Percentiles rank a stretch among this genome's conserved stretches.
These are phyloP conservation scores for Orchestia grillus DNA, from an alignment of 1,140 invertebrate species.

Conservation along the genomic window DNA sequence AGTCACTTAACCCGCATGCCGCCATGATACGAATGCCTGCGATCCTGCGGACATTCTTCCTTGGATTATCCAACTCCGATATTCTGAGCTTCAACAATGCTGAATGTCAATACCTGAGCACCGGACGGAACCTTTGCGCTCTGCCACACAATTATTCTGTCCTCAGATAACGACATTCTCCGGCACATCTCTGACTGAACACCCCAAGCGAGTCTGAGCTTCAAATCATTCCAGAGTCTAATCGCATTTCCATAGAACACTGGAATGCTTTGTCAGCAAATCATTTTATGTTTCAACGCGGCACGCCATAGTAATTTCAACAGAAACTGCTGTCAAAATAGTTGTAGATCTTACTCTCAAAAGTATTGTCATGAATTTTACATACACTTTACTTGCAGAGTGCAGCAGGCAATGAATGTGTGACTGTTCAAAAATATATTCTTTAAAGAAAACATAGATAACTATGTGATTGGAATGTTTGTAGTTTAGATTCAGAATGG, in stretches of 20 bases:
- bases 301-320: background rate
- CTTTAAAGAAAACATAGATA: background rate
- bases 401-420: background rate
- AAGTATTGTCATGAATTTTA: background rate
- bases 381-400: background rate
- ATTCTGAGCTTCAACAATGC: slow-evolving; percentile 3
- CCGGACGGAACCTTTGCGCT: background rate
- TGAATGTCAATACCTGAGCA: background rate
- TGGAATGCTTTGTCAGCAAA: background rate
- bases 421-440: background rate
- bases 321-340: background rate
- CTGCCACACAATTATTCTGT: background rate
- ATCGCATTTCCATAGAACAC: background rate
- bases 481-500: too few relatives aligned
- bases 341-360: background rate
- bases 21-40: background rate
- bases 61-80: slow-evolving; percentile 2
- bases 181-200: background rate
- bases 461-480: too few relatives aligned
- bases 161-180: background rate
- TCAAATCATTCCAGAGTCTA: background rate
- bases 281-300: background rate
- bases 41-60: background rate
- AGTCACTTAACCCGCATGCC: slow-evolving; percentile 3
- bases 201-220: background rate